Evolutionary conservation across 1,140 invertebrate species (phyloP).

Genomic region (Solenopsis invicta): DNA sequence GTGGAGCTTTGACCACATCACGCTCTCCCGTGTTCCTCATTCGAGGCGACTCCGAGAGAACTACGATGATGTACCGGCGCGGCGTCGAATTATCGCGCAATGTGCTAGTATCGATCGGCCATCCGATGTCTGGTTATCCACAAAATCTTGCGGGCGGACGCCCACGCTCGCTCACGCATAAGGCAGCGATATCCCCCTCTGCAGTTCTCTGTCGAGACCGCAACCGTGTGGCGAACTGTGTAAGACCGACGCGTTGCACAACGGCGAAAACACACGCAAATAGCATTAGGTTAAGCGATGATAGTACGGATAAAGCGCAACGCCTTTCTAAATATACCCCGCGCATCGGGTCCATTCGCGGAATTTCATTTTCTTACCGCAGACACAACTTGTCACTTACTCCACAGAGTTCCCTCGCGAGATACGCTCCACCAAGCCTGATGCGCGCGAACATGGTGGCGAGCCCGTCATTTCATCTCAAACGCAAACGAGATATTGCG

Average conservation of each 20-base stretch:
- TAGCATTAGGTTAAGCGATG: constrained; percentile 59
- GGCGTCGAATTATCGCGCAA: constrained; percentile 51
- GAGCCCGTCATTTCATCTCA: not conserved
- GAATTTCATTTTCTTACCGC: constrained; percentile 54
- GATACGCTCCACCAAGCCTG: not conserved
- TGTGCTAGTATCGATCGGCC: constrained; percentile 60
- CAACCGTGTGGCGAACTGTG: constrained; percentile 15
- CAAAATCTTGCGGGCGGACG: constrained; percentile 66
- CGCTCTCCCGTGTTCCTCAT: not conserved
- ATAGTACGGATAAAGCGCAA: constrained; percentile 68
- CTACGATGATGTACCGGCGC: not conserved
- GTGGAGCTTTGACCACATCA: not conserved
- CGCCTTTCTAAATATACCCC: constrained; percentile 65
- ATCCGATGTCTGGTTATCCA: constrained; percentile 70
- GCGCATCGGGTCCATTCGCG: constrained; percentile 54
- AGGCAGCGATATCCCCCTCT: constrained; percentile 31
- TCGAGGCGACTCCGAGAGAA: not conserved
- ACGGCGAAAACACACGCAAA: constrained; percentile 68
- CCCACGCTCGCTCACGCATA: constrained; percentile 42
- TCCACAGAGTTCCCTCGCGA: not conserved
- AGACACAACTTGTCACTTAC: constrained; percentile 59
- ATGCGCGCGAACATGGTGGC: not conserved
- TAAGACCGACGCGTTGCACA: constrained; percentile 58
- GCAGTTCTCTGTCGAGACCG: constrained; percentile 23
- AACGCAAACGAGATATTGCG: not conserved